A percentile compares a stretch with the other conserved stretches of the same genome.
Conservation (phyloP, 2,797 vertebrate genomes). For the Characodon lateralis region DNA sequence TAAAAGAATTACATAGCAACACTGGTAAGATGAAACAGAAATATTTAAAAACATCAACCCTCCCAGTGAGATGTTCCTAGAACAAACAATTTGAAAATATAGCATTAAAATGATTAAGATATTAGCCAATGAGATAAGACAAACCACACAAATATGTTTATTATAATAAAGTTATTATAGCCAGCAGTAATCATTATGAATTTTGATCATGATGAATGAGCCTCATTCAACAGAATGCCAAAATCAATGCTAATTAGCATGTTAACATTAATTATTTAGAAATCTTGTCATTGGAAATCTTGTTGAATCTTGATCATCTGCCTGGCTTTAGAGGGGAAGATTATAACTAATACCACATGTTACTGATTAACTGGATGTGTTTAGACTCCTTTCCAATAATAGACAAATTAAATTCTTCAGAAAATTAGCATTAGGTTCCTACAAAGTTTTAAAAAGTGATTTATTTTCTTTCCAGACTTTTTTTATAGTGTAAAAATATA, state of each 20-base stretch:
- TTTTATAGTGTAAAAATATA: background rate
- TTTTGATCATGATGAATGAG: background rate
- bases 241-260: slow-evolving; percentile 22
- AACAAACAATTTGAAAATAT: no score
- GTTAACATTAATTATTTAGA: slow-evolving; percentile 35
- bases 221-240: slow-evolving; percentile 26
- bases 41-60: no score
- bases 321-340: background rate
- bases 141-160: background rate
- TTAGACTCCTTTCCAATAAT: background rate
- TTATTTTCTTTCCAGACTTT: background rate
- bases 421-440: background rate
- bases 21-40: no score
- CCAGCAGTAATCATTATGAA: slow-evolving; percentile 37
- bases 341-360: background rate
- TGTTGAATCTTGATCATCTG: background rate
- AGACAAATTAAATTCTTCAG: background rate
- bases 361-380: background rate
- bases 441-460: no score
- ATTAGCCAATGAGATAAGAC: background rate
- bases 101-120: background rate
- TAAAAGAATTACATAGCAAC: background rate
- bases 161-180: slow-evolving; percentile 31
- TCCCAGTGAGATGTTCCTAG: no score
- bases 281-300: background rate